These are phyloP conservation scores for Podiceps cristatus DNA, from an alignment of 2,113 vertebrate species.

Conservation along the genomic window DNA sequence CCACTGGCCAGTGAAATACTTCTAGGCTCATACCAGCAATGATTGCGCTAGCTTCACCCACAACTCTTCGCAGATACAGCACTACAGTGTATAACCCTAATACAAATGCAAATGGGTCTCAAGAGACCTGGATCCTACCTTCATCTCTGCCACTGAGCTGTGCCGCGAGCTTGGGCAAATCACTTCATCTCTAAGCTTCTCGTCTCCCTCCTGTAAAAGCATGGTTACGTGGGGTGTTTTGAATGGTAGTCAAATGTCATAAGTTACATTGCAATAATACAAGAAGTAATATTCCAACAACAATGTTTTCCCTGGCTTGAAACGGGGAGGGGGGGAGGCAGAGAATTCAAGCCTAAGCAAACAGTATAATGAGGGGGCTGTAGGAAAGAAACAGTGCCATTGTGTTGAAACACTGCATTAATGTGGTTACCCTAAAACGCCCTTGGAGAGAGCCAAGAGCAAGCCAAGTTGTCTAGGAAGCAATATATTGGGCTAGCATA, in stretches of 20 bases:
- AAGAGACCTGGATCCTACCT: not conserved
- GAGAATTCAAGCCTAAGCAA: not conserved
- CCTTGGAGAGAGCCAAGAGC: not conserved
- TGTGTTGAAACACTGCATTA: not conserved
- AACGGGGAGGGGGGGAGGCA: not conserved
- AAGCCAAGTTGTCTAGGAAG: not conserved
- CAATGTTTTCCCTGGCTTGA: not conserved
- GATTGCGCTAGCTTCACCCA: not conserved
- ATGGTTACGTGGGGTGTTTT: not conserved
- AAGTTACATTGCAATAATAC: not conserved
- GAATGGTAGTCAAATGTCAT: not conserved
- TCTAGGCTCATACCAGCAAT: not conserved
- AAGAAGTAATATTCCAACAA: not conserved
- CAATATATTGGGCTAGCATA: not conserved
- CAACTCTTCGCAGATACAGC: fast-evolving
- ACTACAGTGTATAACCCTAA: not conserved
- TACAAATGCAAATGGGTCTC: not conserved
- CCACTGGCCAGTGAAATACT: not conserved
- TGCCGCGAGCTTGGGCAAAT: not conserved
- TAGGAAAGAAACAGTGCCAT: not conserved
- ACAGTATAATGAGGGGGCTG: not conserved
- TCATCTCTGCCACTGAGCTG: not conserved
- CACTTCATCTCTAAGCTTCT: not conserved
- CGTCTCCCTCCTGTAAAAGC: not conserved
- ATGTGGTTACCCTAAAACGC: not conserved